Base-by-base conservation (phyloP, 2,888 invertebrate species). In the Bombylius major region DNA sequence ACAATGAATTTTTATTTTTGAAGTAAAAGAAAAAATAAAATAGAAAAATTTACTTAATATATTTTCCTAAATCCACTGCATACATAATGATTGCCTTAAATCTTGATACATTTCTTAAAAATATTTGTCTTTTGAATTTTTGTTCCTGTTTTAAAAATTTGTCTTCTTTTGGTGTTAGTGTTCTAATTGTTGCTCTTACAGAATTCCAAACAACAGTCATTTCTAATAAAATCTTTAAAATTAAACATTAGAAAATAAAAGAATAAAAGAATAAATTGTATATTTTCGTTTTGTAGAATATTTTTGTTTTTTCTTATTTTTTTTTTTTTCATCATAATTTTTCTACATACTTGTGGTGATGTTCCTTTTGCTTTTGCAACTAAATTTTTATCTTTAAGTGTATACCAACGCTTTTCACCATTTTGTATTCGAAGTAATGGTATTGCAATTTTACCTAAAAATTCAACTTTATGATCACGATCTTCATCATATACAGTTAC, bases 401-500 rank as follows among this genome's bases (percentile, higher is more conserved):
- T 88, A 71, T 92, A 98, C 98, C 98, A 98, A 61, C 90, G 78
- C 69, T 92, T 92, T 68, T 94, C 94, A 0, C 93, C 90, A 68
- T 90, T 94, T 61, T 85, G 80, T 63, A 98, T 87, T 65, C 83
- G 80, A 55, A 97, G 75, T 52, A 98, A 72, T 0, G 97, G 97
- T 63, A 98, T 84, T 5, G 86, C 84, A 11, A 97, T 77, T 73
- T 91, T 93, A 1, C 99, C 99, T 13, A 99, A 77, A 71, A 99
- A 99, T 72, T 99, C 98, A 12, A 94, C 95, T 73, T 97, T 97
- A 72, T 97, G 96, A 70, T 96, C 95, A 59, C 95, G 83, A 72
- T 99, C 98, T 75, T 99, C 98, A 69, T 99, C 98, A 72, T 87
- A 98, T 0, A 99, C 94, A 0, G 97, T 97, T 53, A 99, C 78